A percentile compares a stretch with the other conserved stretches of the same genome.
phyloP scores from a whole-genome alignment of 2,888 invertebrate genomes.

The Allacma fusca region DNA sequence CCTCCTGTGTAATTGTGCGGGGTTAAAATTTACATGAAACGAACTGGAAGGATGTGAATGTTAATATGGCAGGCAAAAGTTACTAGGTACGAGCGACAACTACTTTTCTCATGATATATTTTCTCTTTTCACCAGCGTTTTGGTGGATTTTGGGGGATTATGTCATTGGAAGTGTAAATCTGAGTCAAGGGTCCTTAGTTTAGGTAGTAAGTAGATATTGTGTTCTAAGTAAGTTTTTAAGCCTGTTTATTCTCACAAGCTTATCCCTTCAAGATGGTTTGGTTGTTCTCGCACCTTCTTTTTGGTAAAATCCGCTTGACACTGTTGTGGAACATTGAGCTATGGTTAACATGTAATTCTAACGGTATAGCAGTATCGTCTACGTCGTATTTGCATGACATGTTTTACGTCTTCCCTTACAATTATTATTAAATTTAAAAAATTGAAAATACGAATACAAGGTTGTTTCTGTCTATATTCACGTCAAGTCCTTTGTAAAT shows the following conservation, averaged over 20 bases:
- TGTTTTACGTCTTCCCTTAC: constrained; percentile 16
- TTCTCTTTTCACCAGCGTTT: neutral
- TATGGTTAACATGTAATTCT: neutral
- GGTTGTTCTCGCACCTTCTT: neutral
- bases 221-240: neutral
- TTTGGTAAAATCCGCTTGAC: neutral
- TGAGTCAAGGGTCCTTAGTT: constrained; percentile 3
- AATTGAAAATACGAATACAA: neutral
- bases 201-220: neutral
- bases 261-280: neutral
- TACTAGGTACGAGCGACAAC: neutral
- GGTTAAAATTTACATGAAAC: neutral
- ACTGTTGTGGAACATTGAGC: neutral
- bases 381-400: neutral
- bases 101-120: neutral
- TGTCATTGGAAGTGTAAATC: neutral
- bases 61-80: too few relatives aligned
- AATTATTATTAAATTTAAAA: neutral
- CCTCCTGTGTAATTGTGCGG: neutral
- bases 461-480: constrained; percentile 8
- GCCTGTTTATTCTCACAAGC: too few relatives aligned
- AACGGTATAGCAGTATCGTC: neutral
- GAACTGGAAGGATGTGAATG: too few relatives aligned
- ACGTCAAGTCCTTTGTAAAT: constrained; percentile 4
- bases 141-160: neutral